Evolutionary conservation across 2,888 invertebrate species (phyloP).

Genomic region (Apodemia hepburni): DNA sequence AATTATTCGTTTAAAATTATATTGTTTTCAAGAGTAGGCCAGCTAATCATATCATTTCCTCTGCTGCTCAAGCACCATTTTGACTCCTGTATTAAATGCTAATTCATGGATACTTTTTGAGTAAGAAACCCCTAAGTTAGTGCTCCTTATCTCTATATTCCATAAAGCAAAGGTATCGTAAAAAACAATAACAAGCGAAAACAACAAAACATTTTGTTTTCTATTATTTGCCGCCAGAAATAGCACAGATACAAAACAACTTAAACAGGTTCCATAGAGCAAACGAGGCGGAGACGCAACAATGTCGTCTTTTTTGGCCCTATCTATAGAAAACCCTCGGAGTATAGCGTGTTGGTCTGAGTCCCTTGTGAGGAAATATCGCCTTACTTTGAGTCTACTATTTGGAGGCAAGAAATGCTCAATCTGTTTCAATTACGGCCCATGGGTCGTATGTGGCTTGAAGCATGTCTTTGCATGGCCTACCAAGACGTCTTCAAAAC

Average conservation of each 20-base stretch:
- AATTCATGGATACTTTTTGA: too few relatives aligned
- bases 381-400: neutral
- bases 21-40: too few relatives aligned
- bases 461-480: too few relatives aligned
- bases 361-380: neutral
- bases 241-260: slow-evolving; percentile 24
- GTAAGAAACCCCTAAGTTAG: neutral
- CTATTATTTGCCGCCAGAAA: slow-evolving; percentile 11
- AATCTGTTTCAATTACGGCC: too few relatives aligned
- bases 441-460: too few relatives aligned
- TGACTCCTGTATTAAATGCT: neutral
- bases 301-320: neutral
- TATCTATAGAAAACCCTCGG: slow-evolving; percentile 7
- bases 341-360: neutral
- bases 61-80: too few relatives aligned
- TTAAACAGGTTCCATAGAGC: slow-evolving; percentile 29
- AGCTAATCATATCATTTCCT: too few relatives aligned
- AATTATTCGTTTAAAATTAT: too few relatives aligned
- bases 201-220: slow-evolving; percentile 2
- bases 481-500: too few relatives aligned
- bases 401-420: neutral
- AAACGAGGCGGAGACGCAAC: slow-evolving; percentile 5
- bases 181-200: neutral
- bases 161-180: neutral
- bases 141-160: neutral